phyloP scores from a whole-genome alignment of 2,888 invertebrate species.

The Cyclophora punctaria region DNA sequence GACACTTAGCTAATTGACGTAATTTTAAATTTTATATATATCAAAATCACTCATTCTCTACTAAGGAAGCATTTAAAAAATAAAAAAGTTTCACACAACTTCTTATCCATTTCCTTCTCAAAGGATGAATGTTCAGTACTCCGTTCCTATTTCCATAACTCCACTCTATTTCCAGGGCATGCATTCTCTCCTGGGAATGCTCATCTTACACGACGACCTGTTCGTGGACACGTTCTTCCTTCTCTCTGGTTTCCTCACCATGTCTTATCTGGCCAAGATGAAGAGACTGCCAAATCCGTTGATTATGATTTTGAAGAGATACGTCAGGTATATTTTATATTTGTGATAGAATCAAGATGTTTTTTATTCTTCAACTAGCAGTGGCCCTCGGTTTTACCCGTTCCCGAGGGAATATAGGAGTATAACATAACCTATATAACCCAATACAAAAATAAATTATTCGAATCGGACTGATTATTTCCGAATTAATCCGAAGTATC shows the following conservation, averaged over 20 bases:
- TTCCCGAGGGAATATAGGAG: neutral
- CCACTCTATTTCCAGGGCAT: slow-evolving; percentile 28
- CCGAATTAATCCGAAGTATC: too few species aligned
- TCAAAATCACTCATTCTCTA: too few species aligned
- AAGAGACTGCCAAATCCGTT: slow-evolving; percentile 55
- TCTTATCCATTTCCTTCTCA: too few species aligned
- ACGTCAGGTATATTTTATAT: slow-evolving; percentile 68
- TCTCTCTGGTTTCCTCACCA: slow-evolving; percentile 75
- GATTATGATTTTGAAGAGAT: slow-evolving; percentile 72
- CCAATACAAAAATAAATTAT: neutral
- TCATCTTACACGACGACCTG: slow-evolving; percentile 76
- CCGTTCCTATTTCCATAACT: too few species aligned
- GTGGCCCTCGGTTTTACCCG: neutral
- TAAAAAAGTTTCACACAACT: too few species aligned
- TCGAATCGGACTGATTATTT: neutral
- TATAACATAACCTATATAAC: neutral
- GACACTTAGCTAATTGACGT: too few species aligned
- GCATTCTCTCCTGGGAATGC: slow-evolving; percentile 34
- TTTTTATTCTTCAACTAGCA: neutral
- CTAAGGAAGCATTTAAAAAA: too few species aligned
- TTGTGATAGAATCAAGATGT: too few species aligned
- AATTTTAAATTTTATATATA: too few species aligned
- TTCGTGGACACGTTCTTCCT: slow-evolving; percentile 80
- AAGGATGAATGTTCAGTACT: too few species aligned
- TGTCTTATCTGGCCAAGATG: slow-evolving; percentile 53